Evolutionary conservation across 1,140 invertebrate species (phyloP).

Genomic region (Conopomorpha cramerella): DNA sequence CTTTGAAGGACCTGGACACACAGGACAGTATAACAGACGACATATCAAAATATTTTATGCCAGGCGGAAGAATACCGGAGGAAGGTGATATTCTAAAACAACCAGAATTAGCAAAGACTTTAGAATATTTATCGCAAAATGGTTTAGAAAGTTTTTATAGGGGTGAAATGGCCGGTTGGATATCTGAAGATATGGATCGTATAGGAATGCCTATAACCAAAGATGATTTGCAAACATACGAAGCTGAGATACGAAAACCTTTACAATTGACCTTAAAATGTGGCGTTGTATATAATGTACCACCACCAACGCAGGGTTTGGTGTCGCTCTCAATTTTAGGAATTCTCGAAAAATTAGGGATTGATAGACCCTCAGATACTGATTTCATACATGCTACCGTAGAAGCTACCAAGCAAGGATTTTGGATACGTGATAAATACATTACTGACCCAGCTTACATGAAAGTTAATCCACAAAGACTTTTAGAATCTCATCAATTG

Average conservation of each 20-base stretch:
- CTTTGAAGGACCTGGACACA: slow-evolving; percentile 8
- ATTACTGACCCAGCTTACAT: slow-evolving; percentile 40
- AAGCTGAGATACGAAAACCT: slow-evolving; percentile 25
- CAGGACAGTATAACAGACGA: slow-evolving; percentile 9
- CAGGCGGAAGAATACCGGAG: slow-evolving; percentile 17
- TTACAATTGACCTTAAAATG: slow-evolving; percentile 22
- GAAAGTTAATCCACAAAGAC: slow-evolving; percentile 23
- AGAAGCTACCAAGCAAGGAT: slow-evolving; percentile 45
- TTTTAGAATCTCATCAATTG: slow-evolving; percentile 20
- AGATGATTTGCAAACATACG: slow-evolving; percentile 35
- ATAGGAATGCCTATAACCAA: slow-evolving; percentile 37
- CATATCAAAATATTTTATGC: slow-evolving; percentile 23
- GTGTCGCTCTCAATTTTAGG: slow-evolving; percentile 37
- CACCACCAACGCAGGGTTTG: slow-evolving; percentile 40
- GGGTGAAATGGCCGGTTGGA: slow-evolving; percentile 28
- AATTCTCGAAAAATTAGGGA: slow-evolving; percentile 32
- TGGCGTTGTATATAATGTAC: slow-evolving; percentile 33
- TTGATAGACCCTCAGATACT: slow-evolving; percentile 36
- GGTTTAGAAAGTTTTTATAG: slow-evolving; percentile 40
- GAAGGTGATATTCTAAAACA: slow-evolving; percentile 31
- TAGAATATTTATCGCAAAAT: slow-evolving; percentile 24
- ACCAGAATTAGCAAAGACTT: slow-evolving; percentile 26
- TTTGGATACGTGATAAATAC: slow-evolving; percentile 31
- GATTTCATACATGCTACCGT: slow-evolving; percentile 39
- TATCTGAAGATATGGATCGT: slow-evolving; percentile 31